These are phyloP conservation scores for Rapana venosa DNA, from an alignment of 2,888 invertebrate genomes.

Conservation along the genomic window DNA sequence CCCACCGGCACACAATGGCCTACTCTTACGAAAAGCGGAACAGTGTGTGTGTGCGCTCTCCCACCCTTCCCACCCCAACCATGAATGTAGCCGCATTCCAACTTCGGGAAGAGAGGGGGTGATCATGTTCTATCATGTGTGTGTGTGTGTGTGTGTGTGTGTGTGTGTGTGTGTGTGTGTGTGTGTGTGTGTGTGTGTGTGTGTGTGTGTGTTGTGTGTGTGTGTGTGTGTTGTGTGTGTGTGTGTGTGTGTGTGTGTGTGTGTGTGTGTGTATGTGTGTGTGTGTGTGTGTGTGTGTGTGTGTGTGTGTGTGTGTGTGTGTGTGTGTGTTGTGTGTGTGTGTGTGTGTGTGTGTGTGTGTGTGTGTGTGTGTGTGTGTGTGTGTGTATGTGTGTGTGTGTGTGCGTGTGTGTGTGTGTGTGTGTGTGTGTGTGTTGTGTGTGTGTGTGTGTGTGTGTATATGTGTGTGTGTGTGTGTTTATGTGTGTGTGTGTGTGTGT, in stretches of 20 bases:
- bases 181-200: not conserved
- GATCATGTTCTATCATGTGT: not conserved
- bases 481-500: no score
- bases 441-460: no score
- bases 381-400: conserved; percentile 21
- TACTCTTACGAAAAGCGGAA: no score
- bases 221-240: no score
- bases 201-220: not conserved
- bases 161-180: not conserved
- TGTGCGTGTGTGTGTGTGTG: not conserved
- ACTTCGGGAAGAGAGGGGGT: no score
- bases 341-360: conserved; percentile 11
- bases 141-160: not conserved
- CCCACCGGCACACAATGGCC: no score
- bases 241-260: conserved; percentile 16
- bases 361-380: conserved; percentile 23
- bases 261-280: not conserved
- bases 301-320: not conserved
- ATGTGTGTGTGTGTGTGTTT: no score
- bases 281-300: not conserved
- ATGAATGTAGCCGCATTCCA: no score
- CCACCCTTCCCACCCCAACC: no score
- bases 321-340: conserved; percentile 7
- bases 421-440: no score
- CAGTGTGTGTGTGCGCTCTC: no score